phyloP scores from a whole-genome alignment of 1,140 invertebrate species.

The Micrasema longulum region DNA sequence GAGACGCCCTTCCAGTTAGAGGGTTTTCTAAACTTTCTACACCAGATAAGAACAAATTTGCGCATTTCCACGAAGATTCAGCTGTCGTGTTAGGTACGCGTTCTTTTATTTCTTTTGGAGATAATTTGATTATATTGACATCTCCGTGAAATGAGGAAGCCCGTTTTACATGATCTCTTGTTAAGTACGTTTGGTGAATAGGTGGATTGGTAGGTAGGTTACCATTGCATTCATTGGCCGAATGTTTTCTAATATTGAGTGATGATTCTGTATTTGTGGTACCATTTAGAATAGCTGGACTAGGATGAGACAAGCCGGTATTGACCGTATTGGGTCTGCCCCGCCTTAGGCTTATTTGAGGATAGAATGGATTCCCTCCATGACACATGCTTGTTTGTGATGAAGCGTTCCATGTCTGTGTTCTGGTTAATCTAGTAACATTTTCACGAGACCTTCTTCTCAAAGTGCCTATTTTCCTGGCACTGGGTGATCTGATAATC shows the following conservation, averaged over 20 bases:
- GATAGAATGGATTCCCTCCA: constrained; percentile 49
- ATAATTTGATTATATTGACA: constrained; percentile 15
- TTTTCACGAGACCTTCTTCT: constrained; percentile 74
- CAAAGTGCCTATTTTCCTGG: constrained; percentile 81
- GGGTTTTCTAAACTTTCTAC: constrained; percentile 42
- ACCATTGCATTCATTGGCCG: constrained; percentile 13
- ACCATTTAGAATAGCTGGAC: constrained; percentile 20
- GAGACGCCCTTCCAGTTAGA: constrained; percentile 68
- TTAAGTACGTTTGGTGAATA: constrained; percentile 5
- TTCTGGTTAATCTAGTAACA: constrained; percentile 49
- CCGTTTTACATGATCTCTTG: constrained; percentile 25
- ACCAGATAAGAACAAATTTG: constrained; percentile 41
- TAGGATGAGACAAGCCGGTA: constrained; percentile 48
- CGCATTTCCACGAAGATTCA: constrained; percentile 42
- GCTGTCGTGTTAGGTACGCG: constrained; percentile 6
- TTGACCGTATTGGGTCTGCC: constrained; percentile 50
- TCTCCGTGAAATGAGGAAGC: constrained; percentile 51
- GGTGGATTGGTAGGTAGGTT: constrained; percentile 2
- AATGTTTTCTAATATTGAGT: constrained; percentile 20
- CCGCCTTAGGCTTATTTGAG: constrained; percentile 39
- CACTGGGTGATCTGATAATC: constrained; percentile 82
- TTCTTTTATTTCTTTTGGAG: constrained; percentile 30
- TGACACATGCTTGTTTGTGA: constrained; percentile 33
- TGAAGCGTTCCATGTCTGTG: constrained; percentile 52
- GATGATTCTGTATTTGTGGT: constrained; percentile 11